These are phyloP conservation scores for Spondyliosoma cantharus DNA, from an alignment of 2,797 vertebrate genomes.

Conservation along the genomic window DNA sequence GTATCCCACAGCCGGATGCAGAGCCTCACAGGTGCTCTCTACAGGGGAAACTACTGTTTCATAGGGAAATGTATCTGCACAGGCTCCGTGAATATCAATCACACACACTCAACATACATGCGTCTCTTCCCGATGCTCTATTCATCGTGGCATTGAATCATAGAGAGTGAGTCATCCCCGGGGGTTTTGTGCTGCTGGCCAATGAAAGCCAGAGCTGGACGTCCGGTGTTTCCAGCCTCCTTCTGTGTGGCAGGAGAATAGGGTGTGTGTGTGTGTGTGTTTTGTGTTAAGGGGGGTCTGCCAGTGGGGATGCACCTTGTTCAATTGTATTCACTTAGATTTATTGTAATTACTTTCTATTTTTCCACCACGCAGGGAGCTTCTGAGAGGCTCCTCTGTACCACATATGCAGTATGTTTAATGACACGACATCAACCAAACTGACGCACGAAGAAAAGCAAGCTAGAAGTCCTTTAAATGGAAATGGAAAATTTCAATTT, in stretches of 20 bases:
- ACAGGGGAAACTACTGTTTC: conserved; percentile 63
- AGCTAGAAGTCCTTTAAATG: neutral
- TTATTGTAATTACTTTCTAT: conserved; percentile 1
- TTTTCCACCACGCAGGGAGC: conserved; percentile 7
- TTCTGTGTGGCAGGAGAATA: conserved; percentile 26
- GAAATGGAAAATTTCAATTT: no score
- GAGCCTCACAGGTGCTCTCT: conserved; percentile 61
- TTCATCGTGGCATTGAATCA: conserved; percentile 72
- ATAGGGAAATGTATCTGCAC: conserved; percentile 64
- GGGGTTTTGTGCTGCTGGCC: conserved; percentile 68
- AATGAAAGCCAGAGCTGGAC: conserved; percentile 65
- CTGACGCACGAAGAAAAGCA: no score
- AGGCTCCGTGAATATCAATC: conserved; percentile 70
- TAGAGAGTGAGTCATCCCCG: conserved; percentile 72
- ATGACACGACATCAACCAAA: neutral
- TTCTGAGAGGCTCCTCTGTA: neutral
- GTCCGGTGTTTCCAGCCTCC: conserved; percentile 57
- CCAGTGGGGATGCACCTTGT: conserved; percentile 2
- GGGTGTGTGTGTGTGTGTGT: conserved; percentile 25
- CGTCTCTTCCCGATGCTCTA: conserved; percentile 58
- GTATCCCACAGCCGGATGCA: conserved; percentile 35
- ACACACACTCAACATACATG: conserved; percentile 41
- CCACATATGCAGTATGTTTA: no score
- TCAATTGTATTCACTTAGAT: conserved; percentile 14
- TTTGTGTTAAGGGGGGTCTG: conserved; percentile 3